Percentiles rank a stretch among this genome's conserved stretches.
phyloP scores from a whole-genome alignment of 2,888 invertebrate genomes.

The Agonopterix alstromeriana region DNA sequence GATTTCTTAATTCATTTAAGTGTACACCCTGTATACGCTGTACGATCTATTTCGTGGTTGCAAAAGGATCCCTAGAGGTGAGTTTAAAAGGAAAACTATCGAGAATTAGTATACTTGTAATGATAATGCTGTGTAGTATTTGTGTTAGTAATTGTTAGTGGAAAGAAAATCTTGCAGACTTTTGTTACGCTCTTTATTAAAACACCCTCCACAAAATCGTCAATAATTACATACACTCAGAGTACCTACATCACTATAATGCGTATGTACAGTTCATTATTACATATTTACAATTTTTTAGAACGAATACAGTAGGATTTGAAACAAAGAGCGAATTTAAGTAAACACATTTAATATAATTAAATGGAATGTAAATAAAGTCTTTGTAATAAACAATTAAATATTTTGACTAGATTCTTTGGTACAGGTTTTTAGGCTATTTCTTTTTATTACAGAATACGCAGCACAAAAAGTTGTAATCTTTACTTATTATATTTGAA shows the following conservation, averaged over 20 bases:
- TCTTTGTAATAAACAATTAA: background rate
- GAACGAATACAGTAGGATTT: background rate
- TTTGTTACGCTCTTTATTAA: constrained; percentile 69
- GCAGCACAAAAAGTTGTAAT: background rate
- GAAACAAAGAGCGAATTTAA: background rate
- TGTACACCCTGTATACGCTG: too few relatives aligned
- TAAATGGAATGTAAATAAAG: background rate
- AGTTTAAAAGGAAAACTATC: too few relatives aligned
- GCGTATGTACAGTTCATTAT: constrained; percentile 35
- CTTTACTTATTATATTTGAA: background rate
- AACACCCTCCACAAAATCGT: constrained; percentile 66
- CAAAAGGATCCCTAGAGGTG: too few relatives aligned
- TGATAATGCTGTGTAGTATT: too few relatives aligned
- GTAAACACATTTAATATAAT: background rate
- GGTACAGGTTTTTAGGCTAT: background rate
- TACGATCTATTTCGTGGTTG: too few relatives aligned
- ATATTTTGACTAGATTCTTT: background rate
- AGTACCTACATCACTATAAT: constrained; percentile 41
- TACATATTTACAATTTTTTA: constrained; percentile 34
- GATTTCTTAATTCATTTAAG: too few relatives aligned
- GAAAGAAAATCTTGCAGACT: constrained; percentile 21
- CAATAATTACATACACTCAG: constrained; percentile 60
- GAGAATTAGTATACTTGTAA: too few relatives aligned
- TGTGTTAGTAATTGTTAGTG: background rate
- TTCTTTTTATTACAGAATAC: background rate